Percentiles rank a stretch among this genome's conserved stretches.
Conservation (phyloP, 1,140 invertebrate species). For the Pectinophora gossypiella region DNA sequence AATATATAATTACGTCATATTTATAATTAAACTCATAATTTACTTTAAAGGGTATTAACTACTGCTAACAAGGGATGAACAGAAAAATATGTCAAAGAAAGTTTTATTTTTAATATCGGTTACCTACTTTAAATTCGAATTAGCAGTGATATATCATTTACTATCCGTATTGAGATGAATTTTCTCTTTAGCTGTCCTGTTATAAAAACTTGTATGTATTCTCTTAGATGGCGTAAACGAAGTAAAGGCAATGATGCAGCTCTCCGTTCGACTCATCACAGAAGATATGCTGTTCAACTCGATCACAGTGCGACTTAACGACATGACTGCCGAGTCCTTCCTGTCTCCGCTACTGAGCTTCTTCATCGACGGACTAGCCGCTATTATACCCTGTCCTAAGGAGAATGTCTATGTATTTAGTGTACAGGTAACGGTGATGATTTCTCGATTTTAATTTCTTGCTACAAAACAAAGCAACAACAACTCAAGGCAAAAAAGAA, state of each 20-base stretch:
- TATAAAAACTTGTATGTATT: slow-evolving; percentile 2
- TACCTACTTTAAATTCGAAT: too few species aligned
- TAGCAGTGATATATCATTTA: too few species aligned
- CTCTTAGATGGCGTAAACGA: slow-evolving; percentile 90
- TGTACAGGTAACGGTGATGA: slow-evolving; percentile 84
- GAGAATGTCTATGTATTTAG: slow-evolving; percentile 97
- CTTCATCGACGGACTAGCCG: slow-evolving; percentile 93
- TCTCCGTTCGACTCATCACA: slow-evolving; percentile 92
- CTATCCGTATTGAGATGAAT: too few species aligned
- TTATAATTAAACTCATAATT: too few species aligned
- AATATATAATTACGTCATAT: too few species aligned
- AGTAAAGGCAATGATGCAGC: slow-evolving; percentile 91
- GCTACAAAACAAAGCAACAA: too few species aligned
- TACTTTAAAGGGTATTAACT: neutral
- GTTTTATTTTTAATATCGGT: too few species aligned
- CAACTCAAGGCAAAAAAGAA: too few species aligned
- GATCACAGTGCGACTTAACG: slow-evolving; percentile 93
- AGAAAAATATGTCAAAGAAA: too few species aligned
- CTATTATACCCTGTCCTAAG: slow-evolving; percentile 93
- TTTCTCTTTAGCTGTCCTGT: too few species aligned
- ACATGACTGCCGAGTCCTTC: slow-evolving; percentile 95
- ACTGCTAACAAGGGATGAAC: too few species aligned
- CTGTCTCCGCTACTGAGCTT: slow-evolving; percentile 92
- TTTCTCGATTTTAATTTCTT: too few species aligned
- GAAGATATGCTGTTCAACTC: slow-evolving; percentile 97